These are phyloP conservation scores for Drosophila neotestacea DNA, from an alignment of 2,888 invertebrate species.

Conservation along the genomic window DNA sequence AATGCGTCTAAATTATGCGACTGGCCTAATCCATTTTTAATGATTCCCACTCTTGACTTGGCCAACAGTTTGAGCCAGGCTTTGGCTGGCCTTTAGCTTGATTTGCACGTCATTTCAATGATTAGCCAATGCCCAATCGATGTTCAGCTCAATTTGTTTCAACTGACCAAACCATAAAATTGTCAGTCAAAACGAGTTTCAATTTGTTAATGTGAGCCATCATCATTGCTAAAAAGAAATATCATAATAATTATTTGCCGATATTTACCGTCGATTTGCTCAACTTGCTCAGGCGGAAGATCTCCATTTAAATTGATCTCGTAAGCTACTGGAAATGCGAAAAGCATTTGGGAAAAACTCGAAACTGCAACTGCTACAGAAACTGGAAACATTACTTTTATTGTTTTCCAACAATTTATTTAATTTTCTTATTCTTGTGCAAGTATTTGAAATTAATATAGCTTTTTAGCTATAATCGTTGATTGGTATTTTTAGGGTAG, in stretches of 20 bases:
- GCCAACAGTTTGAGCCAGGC: neutral
- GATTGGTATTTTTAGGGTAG: conserved; percentile 10
- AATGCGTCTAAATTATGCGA: conserved; percentile 70
- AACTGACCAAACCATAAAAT: conserved; percentile 53
- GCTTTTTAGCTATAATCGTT: neutral
- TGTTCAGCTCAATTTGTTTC: conserved; percentile 62
- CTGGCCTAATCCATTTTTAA: conserved; percentile 80
- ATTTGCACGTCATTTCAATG: conserved; percentile 51
- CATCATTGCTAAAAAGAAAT: conserved; percentile 18
- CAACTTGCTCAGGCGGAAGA: conserved; percentile 10
- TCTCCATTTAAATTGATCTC: conserved; percentile 4
- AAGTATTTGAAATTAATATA: conserved; percentile 29
- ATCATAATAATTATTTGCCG: conserved; percentile 19
- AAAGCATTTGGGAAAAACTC: conserved; percentile 31
- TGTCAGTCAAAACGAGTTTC: conserved; percentile 70
- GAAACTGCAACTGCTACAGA: conserved; percentile 4
- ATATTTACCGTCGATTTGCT: conserved; percentile 14
- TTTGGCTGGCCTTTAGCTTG: conserved; percentile 21
- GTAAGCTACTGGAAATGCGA: conserved; percentile 34
- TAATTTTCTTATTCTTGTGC: conserved; percentile 18
- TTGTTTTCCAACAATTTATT: conserved; percentile 5
- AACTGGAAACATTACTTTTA: neutral
- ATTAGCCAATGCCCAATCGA: conserved; percentile 61
- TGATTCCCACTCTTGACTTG: conserved; percentile 52
- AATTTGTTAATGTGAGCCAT: conserved; percentile 48